Evolutionary conservation across 2,113 vertebrate species (phyloP), one percentile per base, ranked within the genome.

Genomic region (Crotalus tigris): DNA sequence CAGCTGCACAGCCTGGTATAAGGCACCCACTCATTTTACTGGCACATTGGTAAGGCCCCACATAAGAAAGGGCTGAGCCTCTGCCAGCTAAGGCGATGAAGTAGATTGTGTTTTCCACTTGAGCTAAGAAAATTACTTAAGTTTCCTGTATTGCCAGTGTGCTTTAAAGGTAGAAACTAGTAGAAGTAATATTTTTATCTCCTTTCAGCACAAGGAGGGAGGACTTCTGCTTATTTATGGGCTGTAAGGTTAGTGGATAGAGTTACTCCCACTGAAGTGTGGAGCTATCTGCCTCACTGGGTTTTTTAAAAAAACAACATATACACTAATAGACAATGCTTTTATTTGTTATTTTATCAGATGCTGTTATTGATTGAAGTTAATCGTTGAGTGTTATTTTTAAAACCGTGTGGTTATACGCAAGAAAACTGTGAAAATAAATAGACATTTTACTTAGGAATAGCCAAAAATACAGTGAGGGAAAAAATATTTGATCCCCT

Each of bases 1-100:
- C 3, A 94, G 98, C 92, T 99, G 98, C 96, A 95, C 96, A 6
- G 97, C 97, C 96, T 99, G 98, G 99, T 99, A 99, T 97, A 98
- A 98, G 94, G 96, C 98, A 0, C 98, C 98, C 3, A 98, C 98
- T 0, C 98, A 97, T 90, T 99, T 99, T 98, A 98, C 97, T 0
- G 99, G 99, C 90, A 99, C 99, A 0, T 58, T 99, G 96, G 99
- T 99, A 97, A 97, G 98, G 69, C 85, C n/a, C 21, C 57, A 8
- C 1, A 13, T 39, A 19, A 1, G 23, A 2, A 85, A 13, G 49
- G n/a, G 33, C 26, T 17, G 58, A 11, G 13, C 46, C 21, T 23
- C 46, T 86, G 53, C 21, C 88, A 12, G 24, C 64, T 46, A 33
- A 54, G 53, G 17, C 29, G 55, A 10, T 29, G 19, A 15, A n/a